Base-by-base conservation (phyloP, 2,888 invertebrate genomes). In the Cheilosia vulpina region DNA sequence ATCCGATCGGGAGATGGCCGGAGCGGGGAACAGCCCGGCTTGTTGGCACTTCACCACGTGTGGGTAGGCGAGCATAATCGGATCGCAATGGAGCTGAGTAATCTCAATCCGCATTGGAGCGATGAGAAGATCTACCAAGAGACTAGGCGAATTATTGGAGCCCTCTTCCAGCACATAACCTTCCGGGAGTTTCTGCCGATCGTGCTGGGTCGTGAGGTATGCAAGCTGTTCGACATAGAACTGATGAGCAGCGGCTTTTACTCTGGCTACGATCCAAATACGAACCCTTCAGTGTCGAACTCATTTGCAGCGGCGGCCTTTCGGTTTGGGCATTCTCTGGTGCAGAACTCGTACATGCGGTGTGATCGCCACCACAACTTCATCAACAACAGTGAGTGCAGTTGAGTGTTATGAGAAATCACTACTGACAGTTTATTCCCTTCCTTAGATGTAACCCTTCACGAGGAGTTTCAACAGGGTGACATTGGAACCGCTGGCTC, bases 111-210 rank as follows among this genome's bases (percentile, higher is more conserved):
- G 0, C 96, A 96, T 89, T 98, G 98, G 98, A 95, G 95, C 89
- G 98, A 98, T 89, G 97, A 98, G 90, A 95, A 96, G 90, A 93
- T 96, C 13, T 97, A 96, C 90, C 97, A 97, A 89, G 98, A 98
- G 92, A 94, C 96, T 0, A 93, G 97, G 24, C 95, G 95, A 88
- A 96, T 98, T 63, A 93, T 98, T 4, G 96, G 95, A 0, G 97
- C 97, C 15, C 93, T 96, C 90, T 93, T 97, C 62, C 97, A 97
- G 90, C 97, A 97, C 88, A 96, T 97, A 75, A 96, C 96, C 0
- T 97, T 96, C 89, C 94, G 95, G 3, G 97, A 97, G 90, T 97
- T 96, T 90, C 91, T 97, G 79, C 97, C 97, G 0, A 94, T 97
- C 38, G 94, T 97, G 17, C 92, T 97, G 85, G 96, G 97, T 5